Base-by-base conservation (phyloP, 2,797 vertebrate species). In the Phataginus tricuspis region DNA sequence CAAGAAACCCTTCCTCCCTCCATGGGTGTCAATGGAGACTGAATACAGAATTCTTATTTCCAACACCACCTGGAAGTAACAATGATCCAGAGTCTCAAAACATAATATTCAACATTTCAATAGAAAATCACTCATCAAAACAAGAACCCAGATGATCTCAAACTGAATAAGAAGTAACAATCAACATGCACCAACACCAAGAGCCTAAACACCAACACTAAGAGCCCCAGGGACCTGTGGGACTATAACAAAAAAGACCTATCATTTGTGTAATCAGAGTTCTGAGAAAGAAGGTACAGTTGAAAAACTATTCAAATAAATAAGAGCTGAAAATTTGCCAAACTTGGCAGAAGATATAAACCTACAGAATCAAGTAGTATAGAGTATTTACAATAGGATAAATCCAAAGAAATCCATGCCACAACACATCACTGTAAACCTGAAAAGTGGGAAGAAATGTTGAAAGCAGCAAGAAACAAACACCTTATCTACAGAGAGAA, bases 331-430 rank as follows among this genome's bases (percentile, higher is more conserved):
- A 68, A 95, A n/a, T 42, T 63, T 23, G 31, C 27, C 42, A 63
- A 80, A 85, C 71, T 55, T 75, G 49, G 21, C 78, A 94, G 79
- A 95, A 91, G n/a, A 79, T 19, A 63, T 64, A 88, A 91, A 78
- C 13, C 29, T 86, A n/a, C 1, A 55, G 61, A 91, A 71, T 27
- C 31, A 55, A 86, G 51, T 51, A 39, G 42, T 19, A 53, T 27
- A 77, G 25, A 90, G 12, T 49, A 68, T 34, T 16, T 34, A 16
- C 49, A 86, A 86, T 11, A 91, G 18, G 39, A 68, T 80, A 85
- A 92, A 66, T 51, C 25, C 23, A 90, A 93, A 74, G 59, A 95
- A 84, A 86, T 66, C 14, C 39, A 79, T 34, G 18, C 2, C 51
- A 64, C 79, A 89, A 68, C 16, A 64, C 18, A 42, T 61, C n/a